Evolutionary conservation across 2,888 invertebrate genomes (phyloP), one percentile per base, ranked within the genome.

Genomic region (Smittia aterrima): DNA sequence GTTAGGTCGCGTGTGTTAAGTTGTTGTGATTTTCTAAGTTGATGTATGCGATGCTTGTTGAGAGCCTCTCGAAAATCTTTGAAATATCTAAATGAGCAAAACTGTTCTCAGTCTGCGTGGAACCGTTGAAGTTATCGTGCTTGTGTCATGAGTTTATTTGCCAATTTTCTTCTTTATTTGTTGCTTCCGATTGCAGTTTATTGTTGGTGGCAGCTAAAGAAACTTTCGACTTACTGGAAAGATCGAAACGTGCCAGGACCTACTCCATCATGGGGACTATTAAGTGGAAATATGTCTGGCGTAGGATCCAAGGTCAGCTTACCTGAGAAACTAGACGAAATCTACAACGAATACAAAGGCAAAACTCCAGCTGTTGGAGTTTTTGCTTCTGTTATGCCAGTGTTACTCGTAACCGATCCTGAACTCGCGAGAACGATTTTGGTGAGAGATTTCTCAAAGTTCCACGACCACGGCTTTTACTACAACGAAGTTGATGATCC

Each of bases 381-480:
- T 7, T 77, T 70, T 47, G 22, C 76, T 20, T 76, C 75, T 25
- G 64, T 75, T 6, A 24, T 64, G 32, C 77, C 77, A 7, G 25
- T 66, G 1, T 7, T 76, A 18, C 58, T 77, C 16, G 74, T 75
- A 9, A 75, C 66, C 0, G 72, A 75, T 68, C 71, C 76, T 20
- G 76, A 76, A 25, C 74, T 77, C 9, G 74, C 75, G 0, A 76
- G 76, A 66, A 75, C 66, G 24, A 64, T 77, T 27, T 66, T 76
- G 1, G 73, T 75, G 9, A 75, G 75, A 20, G 77, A 77, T 62
- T 77, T 76, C 41, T 62, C 66, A 62, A 41, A 25, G 4, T 77
- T 77, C 66, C 54, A 66, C 4, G 76, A 77, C 75, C 77, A 77
- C 25, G 77, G 77, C 1, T 22, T 76, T 1, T 77, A 76, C 67